A percentile compares a stretch with the other conserved stretches of the same genome.
Evolutionary conservation across 2,113 vertebrate genomes (phyloP).

Genomic region (Calypte anna): DNA sequence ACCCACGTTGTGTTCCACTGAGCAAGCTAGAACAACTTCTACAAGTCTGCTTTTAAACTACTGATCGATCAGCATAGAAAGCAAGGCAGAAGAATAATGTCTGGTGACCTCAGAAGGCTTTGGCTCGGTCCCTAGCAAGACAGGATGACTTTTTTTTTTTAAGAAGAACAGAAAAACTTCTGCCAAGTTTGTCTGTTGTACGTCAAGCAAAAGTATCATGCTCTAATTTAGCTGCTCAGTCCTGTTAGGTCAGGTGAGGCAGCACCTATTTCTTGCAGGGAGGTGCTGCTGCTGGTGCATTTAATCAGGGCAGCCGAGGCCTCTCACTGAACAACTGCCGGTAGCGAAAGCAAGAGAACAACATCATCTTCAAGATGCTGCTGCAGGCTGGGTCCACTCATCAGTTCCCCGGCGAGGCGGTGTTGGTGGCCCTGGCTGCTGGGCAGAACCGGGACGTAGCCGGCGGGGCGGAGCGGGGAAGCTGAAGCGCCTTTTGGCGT

Average conservation of each 20-base stretch:
- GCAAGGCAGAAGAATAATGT: not conserved
- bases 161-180: not conserved
- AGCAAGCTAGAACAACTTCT: not conserved
- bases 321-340: not conserved
- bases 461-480: fast-evolving
- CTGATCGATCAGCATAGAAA: not conserved
- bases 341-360: not conserved
- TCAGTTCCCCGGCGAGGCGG: fast-evolving
- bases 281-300: not conserved
- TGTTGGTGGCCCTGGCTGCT: not conserved
- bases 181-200: not conserved
- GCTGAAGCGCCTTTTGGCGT: not conserved
- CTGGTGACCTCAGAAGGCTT: not conserved
- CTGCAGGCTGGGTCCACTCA: fast-evolving
- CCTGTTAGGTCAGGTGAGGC: not conserved
- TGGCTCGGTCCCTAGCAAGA: not conserved
- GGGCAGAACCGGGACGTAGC: not conserved
- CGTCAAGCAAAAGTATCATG: not conserved
- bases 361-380: not conserved
- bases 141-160: not conserved
- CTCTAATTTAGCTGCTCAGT: not conserved
- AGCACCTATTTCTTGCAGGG: not conserved
- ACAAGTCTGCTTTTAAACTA: not conserved
- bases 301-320: not conserved
- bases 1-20: not conserved